Base-by-base conservation (phyloP, 2,888 invertebrate genomes). In the Lycaena phlaeas region DNA sequence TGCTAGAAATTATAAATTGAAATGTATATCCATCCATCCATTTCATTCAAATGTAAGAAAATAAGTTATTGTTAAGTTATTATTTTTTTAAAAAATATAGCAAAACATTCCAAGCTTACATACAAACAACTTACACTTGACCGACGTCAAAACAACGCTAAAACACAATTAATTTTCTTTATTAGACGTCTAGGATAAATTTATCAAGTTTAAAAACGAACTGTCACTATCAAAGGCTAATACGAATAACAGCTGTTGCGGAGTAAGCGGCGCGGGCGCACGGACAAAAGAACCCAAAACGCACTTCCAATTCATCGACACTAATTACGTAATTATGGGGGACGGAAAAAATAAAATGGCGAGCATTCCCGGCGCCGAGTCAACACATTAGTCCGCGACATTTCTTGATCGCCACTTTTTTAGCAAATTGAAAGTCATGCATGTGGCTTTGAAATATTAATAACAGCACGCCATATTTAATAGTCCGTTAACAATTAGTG, bases 301-400 rank as follows among this genome's bases (percentile, higher is more conserved):
- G 75, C 71, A 71, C 68, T 69, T 72, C 68, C 75, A 75, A 78
- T 81, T 79, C 77, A 75, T 75, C 73, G 72, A 60, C 72, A 72
- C 75, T 82, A 79, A 82, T 82, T 81, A 79, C 81, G 77, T 81
- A 81, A 84, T 84, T 78, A 79, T 68, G 68, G 78, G 69, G 76
- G 63, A 52, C 49, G 57, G 51, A 57, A 61, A 68, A 69, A 68
- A 64, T 61, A 64, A 69, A 76, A 78, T 74, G 70, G 77, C 79
- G 64, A 66, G 68, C 76, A 77, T 75, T 72, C 76, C 64, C 59
- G 61, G 64, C 67, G 70, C 64, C 67, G 57, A 63, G 57, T 72
- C 74, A 64, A 73, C 78, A 74, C 77, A 72, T 79, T 78, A 76
- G 64, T n/a, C 60, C 64, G 67, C 66, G 75, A 71, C 73, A 74